phyloP scores from a whole-genome alignment of 2,888 invertebrate genomes.

The Chloroclystis v-ata region DNA sequence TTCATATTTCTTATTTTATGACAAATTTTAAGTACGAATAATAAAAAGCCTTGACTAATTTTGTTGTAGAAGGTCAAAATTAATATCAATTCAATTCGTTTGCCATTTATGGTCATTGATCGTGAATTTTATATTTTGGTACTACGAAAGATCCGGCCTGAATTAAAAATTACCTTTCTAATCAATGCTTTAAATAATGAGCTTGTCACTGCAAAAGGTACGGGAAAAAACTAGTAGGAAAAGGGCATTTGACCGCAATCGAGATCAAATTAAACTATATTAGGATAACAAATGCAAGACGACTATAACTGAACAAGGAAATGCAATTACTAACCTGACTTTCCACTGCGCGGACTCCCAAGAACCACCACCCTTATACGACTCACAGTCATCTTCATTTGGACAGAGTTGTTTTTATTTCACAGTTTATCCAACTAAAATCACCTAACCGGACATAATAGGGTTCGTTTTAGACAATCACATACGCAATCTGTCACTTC shows the following conservation, averaged over 20 bases:
- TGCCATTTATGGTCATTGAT: too few species aligned
- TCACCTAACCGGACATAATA: conserved; percentile 50
- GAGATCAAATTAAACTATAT: conserved; percentile 29
- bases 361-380: conserved; percentile 88
- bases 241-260: conserved; percentile 25
- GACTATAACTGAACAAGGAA: conserved; percentile 29
- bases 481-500: conserved; percentile 46
- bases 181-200: neutral
- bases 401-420: conserved; percentile 54
- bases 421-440: conserved; percentile 43
- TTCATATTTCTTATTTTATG: conserved; percentile 35
- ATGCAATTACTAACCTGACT: conserved; percentile 82
- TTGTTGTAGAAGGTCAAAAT: too few species aligned
- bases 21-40: conserved; percentile 26
- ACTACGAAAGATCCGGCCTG: too few species aligned
- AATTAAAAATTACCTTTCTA: neutral
- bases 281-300: conserved; percentile 25
- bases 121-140: too few species aligned
- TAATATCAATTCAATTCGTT: too few species aligned
- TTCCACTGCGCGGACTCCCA: conserved; percentile 86
- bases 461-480: conserved; percentile 35
- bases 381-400: conserved; percentile 85
- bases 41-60: conserved; percentile 8
- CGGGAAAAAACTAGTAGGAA: conserved; percentile 1
- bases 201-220: neutral